These are phyloP conservation scores for Emys orbicularis DNA, from an alignment of 2,797 vertebrate genomes.

Conservation along the genomic window DNA sequence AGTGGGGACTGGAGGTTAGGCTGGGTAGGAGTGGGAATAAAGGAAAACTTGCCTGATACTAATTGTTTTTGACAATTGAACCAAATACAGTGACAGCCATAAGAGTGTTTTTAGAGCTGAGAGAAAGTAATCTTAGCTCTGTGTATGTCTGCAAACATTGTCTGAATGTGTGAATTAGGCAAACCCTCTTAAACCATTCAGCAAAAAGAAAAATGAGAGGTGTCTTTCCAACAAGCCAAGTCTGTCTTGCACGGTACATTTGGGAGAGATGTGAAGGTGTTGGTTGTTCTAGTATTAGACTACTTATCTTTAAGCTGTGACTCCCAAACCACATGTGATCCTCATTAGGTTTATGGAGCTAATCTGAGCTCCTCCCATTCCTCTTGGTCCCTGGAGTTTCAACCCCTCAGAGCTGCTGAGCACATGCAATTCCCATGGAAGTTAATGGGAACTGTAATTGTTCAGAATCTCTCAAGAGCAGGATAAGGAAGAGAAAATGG, in stretches of 20 bases:
- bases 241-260: neutral
- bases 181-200: neutral
- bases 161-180: neutral
- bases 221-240: neutral
- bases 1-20: neutral
- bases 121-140: neutral
- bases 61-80: conserved; percentile 29
- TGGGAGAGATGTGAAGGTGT: neutral
- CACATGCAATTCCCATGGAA: neutral
- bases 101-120: neutral
- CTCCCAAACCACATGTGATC: neutral
- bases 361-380: neutral
- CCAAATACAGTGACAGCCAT: neutral
- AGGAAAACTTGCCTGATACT: conserved; percentile 8
- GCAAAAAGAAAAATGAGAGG: neutral
- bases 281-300: neutral
- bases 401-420: conserved; percentile 9
- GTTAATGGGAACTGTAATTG: conserved; percentile 10
- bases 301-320: neutral
- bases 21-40: neutral
- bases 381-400: neutral
- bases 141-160: neutral
- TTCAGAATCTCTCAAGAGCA: neutral
- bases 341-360: neutral
- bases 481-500: conserved; percentile 2